These are phyloP conservation scores for Lasioglossum malachurum DNA, from an alignment of 2,888 invertebrate species.

Conservation along the genomic window DNA sequence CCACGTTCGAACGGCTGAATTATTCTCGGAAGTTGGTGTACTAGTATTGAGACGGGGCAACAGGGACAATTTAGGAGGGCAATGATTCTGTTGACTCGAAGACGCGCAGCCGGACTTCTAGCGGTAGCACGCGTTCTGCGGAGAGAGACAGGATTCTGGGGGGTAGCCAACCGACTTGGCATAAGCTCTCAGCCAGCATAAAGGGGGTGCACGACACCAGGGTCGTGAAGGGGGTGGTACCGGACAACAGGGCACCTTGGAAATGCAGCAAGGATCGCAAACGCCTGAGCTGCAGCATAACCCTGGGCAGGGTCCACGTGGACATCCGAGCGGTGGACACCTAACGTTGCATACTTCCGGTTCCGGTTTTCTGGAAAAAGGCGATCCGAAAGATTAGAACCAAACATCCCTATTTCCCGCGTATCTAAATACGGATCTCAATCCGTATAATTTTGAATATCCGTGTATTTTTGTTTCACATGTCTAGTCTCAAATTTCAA, in stretches of 20 bases:
- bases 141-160: slow-evolving; percentile 42
- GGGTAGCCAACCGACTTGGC: slow-evolving; percentile 38
- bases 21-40: not conserved
- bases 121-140: slow-evolving; percentile 12
- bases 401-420: too few species aligned
- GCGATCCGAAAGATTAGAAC: not conserved
- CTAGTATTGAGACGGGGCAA: not conserved
- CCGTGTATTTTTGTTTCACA: too few species aligned
- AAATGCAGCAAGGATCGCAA: slow-evolving; percentile 73
- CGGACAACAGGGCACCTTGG: slow-evolving; percentile 71
- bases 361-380: slow-evolving; percentile 71
- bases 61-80: slow-evolving; percentile 19
- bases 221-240: slow-evolving; percentile 59
- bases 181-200: slow-evolving; percentile 29
- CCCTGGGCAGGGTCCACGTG: slow-evolving; percentile 77
- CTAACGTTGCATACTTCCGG: slow-evolving; percentile 76
- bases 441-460: too few species aligned
- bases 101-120: slow-evolving; percentile 1
- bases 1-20: too few species aligned
- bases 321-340: slow-evolving; percentile 78
- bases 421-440: too few species aligned
- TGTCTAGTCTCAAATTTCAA: too few species aligned
- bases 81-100: not conserved
- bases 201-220: slow-evolving; percentile 59
- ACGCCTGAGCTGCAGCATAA: slow-evolving; percentile 70